Conservation (phyloP, 2,113 vertebrate genomes). For the Silurus asotus region DNA sequence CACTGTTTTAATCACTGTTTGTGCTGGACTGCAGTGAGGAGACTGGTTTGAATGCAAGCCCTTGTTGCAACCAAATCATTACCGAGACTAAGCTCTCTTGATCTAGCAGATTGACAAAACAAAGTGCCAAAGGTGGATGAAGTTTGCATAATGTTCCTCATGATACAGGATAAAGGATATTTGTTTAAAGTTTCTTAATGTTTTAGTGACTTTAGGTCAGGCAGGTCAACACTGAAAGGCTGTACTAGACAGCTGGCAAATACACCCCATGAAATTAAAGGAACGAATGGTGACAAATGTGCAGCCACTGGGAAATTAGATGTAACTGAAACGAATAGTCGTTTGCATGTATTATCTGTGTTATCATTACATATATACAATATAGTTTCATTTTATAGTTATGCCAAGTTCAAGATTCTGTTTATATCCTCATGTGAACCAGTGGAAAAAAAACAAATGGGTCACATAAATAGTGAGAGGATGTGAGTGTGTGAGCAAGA, state of each 20-base stretch:
- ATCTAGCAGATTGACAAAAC: neutral
- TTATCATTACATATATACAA: neutral
- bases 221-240: neutral
- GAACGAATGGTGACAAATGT: slow-evolving; percentile 9
- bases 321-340: neutral
- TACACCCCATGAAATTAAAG: slow-evolving; percentile 11
- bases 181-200: neutral
- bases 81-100: neutral
- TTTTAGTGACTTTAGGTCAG: neutral
- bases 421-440: slow-evolving; percentile 29
- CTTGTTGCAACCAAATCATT: neutral
- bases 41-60: slow-evolving; percentile 18
- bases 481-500: neutral
- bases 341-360: neutral
- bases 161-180: slow-evolving; percentile 12
- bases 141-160: neutral
- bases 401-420: neutral
- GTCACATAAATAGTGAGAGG: slow-evolving; percentile 8
- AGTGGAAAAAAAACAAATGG: neutral
- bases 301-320: neutral
- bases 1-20: neutral
- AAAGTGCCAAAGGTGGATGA: neutral
- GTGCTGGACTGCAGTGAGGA: neutral
- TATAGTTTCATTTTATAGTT: neutral
- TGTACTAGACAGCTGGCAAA: slow-evolving; percentile 10